Evolutionary conservation across 2,113 vertebrate genomes (phyloP).

Genomic region (Emydocephalus ijimae): DNA sequence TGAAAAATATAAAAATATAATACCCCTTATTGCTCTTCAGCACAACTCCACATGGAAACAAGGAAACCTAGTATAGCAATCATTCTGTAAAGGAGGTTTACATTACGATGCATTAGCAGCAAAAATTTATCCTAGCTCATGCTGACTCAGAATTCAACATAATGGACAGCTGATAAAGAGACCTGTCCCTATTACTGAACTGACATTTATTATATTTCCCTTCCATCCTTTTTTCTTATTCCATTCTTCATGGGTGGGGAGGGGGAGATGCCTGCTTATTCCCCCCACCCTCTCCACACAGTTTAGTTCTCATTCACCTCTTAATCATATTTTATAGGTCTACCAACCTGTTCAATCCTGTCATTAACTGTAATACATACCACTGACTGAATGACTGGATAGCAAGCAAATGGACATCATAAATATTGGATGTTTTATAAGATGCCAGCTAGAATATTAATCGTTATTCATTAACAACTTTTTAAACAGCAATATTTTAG

Average conservation of each 20-base stretch:
- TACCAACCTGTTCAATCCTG: too few relatives aligned
- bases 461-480: not conserved
- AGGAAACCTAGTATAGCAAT: conserved; percentile 19
- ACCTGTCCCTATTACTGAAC: not conserved
- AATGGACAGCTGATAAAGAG: not conserved
- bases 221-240: not conserved
- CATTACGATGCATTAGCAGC: conserved; percentile 33
- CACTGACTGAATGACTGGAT: not conserved
- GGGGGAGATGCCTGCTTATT: not conserved
- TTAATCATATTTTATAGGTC: not conserved
- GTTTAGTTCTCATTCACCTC: not conserved
- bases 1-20: conserved; percentile 40
- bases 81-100: conserved; percentile 40
- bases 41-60: conserved; percentile 47
- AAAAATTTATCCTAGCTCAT: not conserved
- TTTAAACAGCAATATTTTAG: not conserved
- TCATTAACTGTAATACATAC: not conserved
- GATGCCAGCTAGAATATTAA: not conserved
- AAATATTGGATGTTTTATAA: not conserved
- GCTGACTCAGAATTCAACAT: not conserved
- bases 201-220: not conserved
- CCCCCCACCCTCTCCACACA: too few relatives aligned
- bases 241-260: not conserved
- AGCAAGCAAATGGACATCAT: not conserved
- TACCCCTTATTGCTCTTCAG: conserved; percentile 33